These are phyloP conservation scores for Abscondita cerata DNA, from an alignment of 2,888 invertebrate species.

Conservation along the genomic window DNA sequence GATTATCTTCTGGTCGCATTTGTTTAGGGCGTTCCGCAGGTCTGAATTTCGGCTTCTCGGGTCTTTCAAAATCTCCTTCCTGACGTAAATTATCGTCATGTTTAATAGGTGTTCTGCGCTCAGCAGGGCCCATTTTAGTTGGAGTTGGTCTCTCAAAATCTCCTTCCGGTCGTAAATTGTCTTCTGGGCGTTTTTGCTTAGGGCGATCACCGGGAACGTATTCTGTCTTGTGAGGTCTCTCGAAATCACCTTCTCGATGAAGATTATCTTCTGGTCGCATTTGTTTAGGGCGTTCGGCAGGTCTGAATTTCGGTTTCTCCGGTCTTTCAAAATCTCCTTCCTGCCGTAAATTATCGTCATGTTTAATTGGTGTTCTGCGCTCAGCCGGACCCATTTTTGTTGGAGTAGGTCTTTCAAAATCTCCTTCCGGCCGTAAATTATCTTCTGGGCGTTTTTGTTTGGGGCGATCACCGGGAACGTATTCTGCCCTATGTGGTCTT, in stretches of 20 bases:
- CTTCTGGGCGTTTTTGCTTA: constrained; percentile 58
- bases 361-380: constrained; percentile 57
- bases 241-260: constrained; percentile 60
- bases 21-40: constrained; percentile 57
- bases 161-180: constrained; percentile 64
- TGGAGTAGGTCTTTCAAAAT: constrained; percentile 57
- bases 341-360: constrained; percentile 64
- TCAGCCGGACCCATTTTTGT: constrained; percentile 55
- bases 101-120: constrained; percentile 54
- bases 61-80: constrained; percentile 63
- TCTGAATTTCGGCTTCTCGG: constrained; percentile 44
- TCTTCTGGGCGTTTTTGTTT: constrained; percentile 52
- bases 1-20: constrained; percentile 60
- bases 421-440: constrained; percentile 54
- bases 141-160: constrained; percentile 55
- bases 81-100: constrained; percentile 59
- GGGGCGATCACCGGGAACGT: constrained; percentile 53
- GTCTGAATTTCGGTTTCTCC: constrained; percentile 51
- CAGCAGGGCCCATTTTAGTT: constrained; percentile 55
- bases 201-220: constrained; percentile 57
- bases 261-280: constrained; percentile 62
- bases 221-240: constrained; percentile 50
- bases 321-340: constrained; percentile 64
- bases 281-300: constrained; percentile 51
- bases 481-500: constrained; percentile 52